Evolutionary conservation across 2,888 invertebrate genomes (phyloP), one percentile per base, ranked within the genome.

Genomic region (Steromphala cineraria): DNA sequence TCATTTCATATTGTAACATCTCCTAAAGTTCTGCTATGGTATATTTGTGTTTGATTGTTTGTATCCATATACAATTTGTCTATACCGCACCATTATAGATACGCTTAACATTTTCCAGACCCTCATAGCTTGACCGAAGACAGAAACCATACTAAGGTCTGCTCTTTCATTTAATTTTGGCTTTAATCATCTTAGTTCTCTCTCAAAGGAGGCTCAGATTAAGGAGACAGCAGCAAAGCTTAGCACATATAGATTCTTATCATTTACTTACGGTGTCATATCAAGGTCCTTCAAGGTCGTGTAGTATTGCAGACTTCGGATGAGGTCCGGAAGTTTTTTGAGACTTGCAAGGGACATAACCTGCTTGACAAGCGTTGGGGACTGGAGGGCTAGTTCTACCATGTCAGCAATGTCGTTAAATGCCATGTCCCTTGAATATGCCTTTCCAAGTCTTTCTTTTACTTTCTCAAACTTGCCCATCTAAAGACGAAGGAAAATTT

Each of bases 341-440:
- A 90, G 75, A 17, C 80, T 77, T 0, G 86, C 75, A 28, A 89
- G 46, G 24, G 82, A 21, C 13, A 62, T 62, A 4, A 90, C 53
- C 8, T 86, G 19, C 28, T 75, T 56, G n/a, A 81, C 28, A 7
- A 87, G 13, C 17, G 82, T 75, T 0, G 87, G 84, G 0, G 86
- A 84, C 10, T 84, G 83, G 40, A 86, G 75, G 31, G 87, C 76
- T 52, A 89, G 67, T 17, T 90, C 89, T n/a, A 88, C 31, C 82
- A 91, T 84, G 19, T 87, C 81, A 7, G 88, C 90, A 10, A 90
- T 74, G 55, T 89, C 89, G 15, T 82, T 53, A 19, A 86, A 78
- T 0, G 78, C 81, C 0, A 81, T 24, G 17, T 56, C 55, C 21
- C 62, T 15, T 5, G 55, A 36, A 71, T 81, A 81, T 19, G 40